A percentile compares a stretch with the other conserved stretches of the same genome.
Evolutionary conservation across 2,113 vertebrate genomes (phyloP).

Genomic region (Ancistrus triradiatus): DNA sequence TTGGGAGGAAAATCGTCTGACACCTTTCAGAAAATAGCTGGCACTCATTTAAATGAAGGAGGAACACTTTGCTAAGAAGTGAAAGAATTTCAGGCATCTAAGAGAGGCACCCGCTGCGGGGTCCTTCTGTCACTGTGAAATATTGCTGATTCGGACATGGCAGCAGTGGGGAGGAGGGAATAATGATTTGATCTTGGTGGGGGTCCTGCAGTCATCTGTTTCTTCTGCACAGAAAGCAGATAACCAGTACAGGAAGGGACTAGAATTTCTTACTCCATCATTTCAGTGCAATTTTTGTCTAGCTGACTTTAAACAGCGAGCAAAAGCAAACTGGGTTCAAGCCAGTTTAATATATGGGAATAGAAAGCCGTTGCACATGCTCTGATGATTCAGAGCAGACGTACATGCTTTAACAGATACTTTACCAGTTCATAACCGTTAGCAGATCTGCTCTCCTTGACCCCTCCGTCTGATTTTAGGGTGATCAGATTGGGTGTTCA

Average conservation of each 20-base stretch:
- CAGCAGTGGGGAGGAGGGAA: slow-evolving; percentile 61
- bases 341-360: too few relatives aligned
- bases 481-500: slow-evolving; percentile 27
- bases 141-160: slow-evolving; percentile 68
- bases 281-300: background rate
- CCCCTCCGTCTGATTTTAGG: slow-evolving; percentile 34
- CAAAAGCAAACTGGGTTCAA: too few relatives aligned
- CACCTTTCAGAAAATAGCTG: slow-evolving; percentile 11
- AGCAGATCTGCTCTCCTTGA: too few relatives aligned
- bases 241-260: slow-evolving; percentile 2
- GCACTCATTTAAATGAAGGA: slow-evolving; percentile 21
- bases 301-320: background rate
- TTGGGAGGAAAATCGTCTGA: too few relatives aligned
- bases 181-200: slow-evolving; percentile 65
- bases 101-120: slow-evolving; percentile 61
- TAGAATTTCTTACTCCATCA: background rate
- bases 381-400: background rate
- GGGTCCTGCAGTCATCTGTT: slow-evolving; percentile 65
- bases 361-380: too few relatives aligned
- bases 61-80: slow-evolving; percentile 50
- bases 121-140: slow-evolving; percentile 74
- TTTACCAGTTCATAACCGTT: too few relatives aligned
- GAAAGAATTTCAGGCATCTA: slow-evolving; percentile 35
- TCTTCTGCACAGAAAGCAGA: slow-evolving; percentile 44
- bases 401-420: background rate